Conservation (phyloP, 64 coral and sea anemone species). For the Dendrophyllia cribrosa region DNA sequence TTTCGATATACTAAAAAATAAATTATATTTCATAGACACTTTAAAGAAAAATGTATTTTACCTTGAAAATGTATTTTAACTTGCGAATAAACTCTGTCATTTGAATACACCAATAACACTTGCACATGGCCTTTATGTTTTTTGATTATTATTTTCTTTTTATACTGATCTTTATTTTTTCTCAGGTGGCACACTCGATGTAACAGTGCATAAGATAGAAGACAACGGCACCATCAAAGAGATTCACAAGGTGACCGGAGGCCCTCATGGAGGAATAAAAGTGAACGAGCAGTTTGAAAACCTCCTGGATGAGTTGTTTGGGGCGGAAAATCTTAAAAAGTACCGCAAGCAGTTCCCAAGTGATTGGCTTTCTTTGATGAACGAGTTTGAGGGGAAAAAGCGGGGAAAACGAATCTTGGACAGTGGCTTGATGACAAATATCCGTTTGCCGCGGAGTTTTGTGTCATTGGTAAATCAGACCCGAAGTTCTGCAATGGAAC, state of each 20-base stretch:
- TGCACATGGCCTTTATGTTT: no score
- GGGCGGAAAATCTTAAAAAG: background rate
- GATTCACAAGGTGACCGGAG: slow-evolving; percentile 51
- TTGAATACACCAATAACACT: no score
- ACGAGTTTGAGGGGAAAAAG: slow-evolving; percentile 61
- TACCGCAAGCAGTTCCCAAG: background rate
- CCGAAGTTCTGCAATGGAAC: background rate
- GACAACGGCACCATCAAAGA: slow-evolving; percentile 53
- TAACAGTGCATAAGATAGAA: slow-evolving; percentile 55
- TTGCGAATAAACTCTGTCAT: no score
- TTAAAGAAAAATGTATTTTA: no score
- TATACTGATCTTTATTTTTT: background rate
- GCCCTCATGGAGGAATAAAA: slow-evolving; percentile 47
- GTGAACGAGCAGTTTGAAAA: slow-evolving; percentile 46
- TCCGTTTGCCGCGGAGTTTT: slow-evolving; percentile 57
- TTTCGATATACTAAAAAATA: no score
- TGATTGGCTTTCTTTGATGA: slow-evolving; percentile 55
- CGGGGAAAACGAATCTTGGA: slow-evolving; percentile 49
- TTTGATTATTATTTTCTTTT: background rate
- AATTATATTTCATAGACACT: no score
- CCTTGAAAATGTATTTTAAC: no score
- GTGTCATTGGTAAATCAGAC: background rate
- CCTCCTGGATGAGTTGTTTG: slow-evolving; percentile 53
- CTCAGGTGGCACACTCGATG: slow-evolving; percentile 61
- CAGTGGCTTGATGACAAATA: slow-evolving; percentile 22